phyloP scores from a whole-genome alignment of 2,797 vertebrate genomes.

The Urophycis tenuis region DNA sequence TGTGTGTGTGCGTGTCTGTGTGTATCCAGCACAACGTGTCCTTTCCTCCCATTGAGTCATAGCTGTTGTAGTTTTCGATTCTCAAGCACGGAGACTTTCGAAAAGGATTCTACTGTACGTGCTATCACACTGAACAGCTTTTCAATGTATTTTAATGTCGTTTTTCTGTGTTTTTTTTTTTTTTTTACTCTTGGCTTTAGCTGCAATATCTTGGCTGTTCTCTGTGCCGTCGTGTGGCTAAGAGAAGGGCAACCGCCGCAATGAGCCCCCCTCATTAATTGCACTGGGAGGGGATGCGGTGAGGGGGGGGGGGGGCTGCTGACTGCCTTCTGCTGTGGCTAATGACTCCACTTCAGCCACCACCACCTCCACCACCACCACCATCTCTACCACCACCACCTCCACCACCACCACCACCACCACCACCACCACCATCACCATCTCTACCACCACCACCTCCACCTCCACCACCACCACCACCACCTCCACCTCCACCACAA shows the following conservation, averaged over 20 bases:
- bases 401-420: neutral
- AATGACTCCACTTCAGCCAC: neutral
- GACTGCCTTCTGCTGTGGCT: neutral
- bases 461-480: neutral
- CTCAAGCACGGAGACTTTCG: neutral
- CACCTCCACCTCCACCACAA: neutral
- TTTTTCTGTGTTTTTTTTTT: neutral
- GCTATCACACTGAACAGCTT: neutral
- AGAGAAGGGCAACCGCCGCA: neutral
- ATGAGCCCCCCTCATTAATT: neutral
- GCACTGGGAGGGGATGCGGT: neutral
- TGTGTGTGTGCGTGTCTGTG: constrained; percentile 24
- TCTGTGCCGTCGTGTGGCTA: neutral
- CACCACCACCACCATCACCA: neutral
- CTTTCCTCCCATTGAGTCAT: neutral
- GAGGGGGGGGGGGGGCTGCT: neutral
- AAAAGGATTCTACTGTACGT: neutral
- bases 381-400: neutral
- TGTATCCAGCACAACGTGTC: neutral
- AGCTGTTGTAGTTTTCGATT: neutral
- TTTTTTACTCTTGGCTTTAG: neutral
- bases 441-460: neutral
- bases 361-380: neutral
- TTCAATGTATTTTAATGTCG: neutral
- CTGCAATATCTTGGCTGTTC: neutral